phyloP scores from a whole-genome alignment of 2,113 vertebrate species.

The Malurus alboscapulatus region DNA sequence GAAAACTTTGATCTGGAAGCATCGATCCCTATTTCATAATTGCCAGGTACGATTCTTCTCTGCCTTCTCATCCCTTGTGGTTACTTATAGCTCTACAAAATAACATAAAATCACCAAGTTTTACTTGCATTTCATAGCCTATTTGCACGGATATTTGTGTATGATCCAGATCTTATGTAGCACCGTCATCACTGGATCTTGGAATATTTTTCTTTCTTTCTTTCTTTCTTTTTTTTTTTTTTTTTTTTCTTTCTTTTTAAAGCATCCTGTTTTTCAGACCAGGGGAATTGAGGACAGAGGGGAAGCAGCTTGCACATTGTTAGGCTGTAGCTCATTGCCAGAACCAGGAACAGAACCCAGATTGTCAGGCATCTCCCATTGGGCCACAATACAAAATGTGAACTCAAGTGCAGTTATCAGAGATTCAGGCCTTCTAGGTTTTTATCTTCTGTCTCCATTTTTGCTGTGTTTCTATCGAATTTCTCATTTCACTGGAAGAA shows the following conservation, averaged over 20 bases:
- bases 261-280: slow-evolving; percentile 40
- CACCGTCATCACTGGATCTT: not conserved
- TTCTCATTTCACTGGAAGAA: not conserved
- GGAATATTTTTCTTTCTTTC: not conserved
- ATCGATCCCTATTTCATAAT: not conserved
- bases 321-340: slow-evolving; percentile 42
- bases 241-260: not conserved
- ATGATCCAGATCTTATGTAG: not conserved
- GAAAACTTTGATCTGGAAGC: slow-evolving; percentile 2
- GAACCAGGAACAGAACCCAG: slow-evolving; percentile 57
- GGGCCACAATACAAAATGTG: slow-evolving; percentile 34
- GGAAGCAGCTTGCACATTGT: slow-evolving; percentile 59
- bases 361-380: slow-evolving; percentile 45
- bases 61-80: not conserved
- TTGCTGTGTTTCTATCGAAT: not conserved
- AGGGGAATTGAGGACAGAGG: slow-evolving; percentile 61
- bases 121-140: not conserved
- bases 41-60: not conserved
- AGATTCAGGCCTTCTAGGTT: not conserved
- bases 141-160: not conserved
- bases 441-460: slow-evolving; percentile 30
- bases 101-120: not conserved
- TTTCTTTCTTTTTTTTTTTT: too few relatives aligned
- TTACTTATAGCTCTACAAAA: not conserved
- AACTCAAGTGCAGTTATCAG: slow-evolving; percentile 11